Evolutionary conservation across 2,113 vertebrate genomes (phyloP).

Genomic region (Tapirus terrestris): DNA sequence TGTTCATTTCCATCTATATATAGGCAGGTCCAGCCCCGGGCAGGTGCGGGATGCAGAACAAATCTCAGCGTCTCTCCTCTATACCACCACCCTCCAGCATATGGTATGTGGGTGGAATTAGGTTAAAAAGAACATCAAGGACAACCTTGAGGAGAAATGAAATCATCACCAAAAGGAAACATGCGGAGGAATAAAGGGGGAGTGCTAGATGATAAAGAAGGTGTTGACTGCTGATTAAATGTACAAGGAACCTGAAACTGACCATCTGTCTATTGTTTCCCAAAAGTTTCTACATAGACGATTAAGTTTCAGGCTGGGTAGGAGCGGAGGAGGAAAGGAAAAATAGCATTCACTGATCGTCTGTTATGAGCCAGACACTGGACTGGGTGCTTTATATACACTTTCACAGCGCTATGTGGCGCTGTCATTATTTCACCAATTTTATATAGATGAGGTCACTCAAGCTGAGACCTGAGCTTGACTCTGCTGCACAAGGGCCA

Average conservation of each 20-base stretch:
- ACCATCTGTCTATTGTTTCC: slow-evolving; percentile 64
- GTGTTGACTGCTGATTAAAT: neutral
- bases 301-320: slow-evolving; percentile 13
- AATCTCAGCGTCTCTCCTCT: slow-evolving; percentile 30
- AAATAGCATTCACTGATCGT: neutral
- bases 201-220: neutral
- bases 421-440: accelerated
- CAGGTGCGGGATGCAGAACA: slow-evolving; percentile 62
- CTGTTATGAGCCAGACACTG: neutral
- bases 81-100: neutral
- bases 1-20: slow-evolving; percentile 21
- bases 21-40: slow-evolving; percentile 33
- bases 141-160: slow-evolving; percentile 53
- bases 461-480: neutral
- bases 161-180: slow-evolving; percentile 41
- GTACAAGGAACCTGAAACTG: neutral
- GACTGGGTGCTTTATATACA: neutral
- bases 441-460: neutral
- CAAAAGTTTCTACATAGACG: neutral
- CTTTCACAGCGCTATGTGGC: neutral
- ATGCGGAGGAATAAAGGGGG: neutral
- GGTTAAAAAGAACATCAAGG: slow-evolving; percentile 70
- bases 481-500: neutral
- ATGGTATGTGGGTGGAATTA: slow-evolving; percentile 64
- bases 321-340: neutral